Conservation (phyloP, 2,888 invertebrate genomes). For the Tetramorium bicarinatum region DNA sequence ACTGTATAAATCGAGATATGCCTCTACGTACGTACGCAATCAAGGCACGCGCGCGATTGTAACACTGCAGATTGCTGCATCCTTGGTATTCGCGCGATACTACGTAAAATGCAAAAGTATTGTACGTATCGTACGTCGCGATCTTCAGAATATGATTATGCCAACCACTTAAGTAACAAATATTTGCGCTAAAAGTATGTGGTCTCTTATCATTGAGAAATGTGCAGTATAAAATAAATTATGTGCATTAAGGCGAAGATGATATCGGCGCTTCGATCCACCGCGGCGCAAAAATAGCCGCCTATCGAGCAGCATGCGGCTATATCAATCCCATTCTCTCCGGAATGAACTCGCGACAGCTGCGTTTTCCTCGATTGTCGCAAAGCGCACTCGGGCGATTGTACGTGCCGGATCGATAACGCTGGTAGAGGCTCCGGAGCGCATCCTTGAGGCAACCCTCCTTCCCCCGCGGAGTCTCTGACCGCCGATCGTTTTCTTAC, state of each 20-base stretch:
- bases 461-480: neutral
- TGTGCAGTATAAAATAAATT: neutral
- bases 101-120: neutral
- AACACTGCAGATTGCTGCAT: neutral
- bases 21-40: neutral
- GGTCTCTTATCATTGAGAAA: neutral
- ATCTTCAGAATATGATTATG: neutral
- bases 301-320: neutral
- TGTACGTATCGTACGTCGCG: neutral
- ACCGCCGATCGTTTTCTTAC: slow-evolving; percentile 17
- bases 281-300: slow-evolving; percentile 10
- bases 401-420: slow-evolving; percentile 17
- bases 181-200: neutral
- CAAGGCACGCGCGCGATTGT: neutral
- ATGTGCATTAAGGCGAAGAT: too few species aligned
- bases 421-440: slow-evolving; percentile 27
- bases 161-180: neutral
- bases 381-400: neutral
- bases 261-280: neutral
- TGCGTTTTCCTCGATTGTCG: slow-evolving; percentile 31
- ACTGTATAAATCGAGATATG: neutral
- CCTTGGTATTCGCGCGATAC: neutral
- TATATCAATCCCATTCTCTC: slow-evolving; percentile 24
- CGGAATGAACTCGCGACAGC: neutral
- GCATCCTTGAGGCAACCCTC: slow-evolving; percentile 56